These are phyloP conservation scores for Musca vetustissima DNA, from an alignment of 1,140 invertebrate species.

Conservation along the genomic window DNA sequence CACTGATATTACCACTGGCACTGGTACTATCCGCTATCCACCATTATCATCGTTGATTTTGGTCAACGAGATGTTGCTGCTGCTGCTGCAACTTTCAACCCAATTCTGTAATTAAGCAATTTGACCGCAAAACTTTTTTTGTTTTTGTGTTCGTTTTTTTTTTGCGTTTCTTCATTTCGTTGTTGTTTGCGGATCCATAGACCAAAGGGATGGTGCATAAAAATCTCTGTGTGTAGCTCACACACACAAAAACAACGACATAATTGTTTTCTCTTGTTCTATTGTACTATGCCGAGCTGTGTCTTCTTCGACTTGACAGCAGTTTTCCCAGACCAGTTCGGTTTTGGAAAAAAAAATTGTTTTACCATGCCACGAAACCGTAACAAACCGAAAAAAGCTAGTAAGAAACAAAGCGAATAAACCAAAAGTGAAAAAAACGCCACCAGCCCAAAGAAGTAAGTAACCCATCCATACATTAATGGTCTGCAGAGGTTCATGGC, in stretches of 20 bases:
- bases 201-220: constrained; percentile 12
- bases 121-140: constrained; percentile 22
- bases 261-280: constrained; percentile 21
- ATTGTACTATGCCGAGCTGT: not conserved
- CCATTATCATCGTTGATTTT: too few species aligned
- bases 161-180: too few species aligned
- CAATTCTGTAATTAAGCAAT: constrained; percentile 24
- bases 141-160: not conserved
- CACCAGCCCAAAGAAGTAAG: not conserved
- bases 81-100: constrained; percentile 15
- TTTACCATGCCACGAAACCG: too few species aligned
- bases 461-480: constrained; percentile 16
- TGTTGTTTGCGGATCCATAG: not conserved
- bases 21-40: too few species aligned
- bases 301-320: not conserved
- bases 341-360: too few species aligned
- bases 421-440: not conserved
- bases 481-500: constrained; percentile 20
- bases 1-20: too few species aligned
- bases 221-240: too few species aligned
- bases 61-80: not conserved
- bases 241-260: constrained; percentile 1
- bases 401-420: too few species aligned
- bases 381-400: too few species aligned
- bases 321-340: too few species aligned